Conservation (phyloP, 2,113 vertebrate species). For the Dasyornis broadbenti region DNA sequence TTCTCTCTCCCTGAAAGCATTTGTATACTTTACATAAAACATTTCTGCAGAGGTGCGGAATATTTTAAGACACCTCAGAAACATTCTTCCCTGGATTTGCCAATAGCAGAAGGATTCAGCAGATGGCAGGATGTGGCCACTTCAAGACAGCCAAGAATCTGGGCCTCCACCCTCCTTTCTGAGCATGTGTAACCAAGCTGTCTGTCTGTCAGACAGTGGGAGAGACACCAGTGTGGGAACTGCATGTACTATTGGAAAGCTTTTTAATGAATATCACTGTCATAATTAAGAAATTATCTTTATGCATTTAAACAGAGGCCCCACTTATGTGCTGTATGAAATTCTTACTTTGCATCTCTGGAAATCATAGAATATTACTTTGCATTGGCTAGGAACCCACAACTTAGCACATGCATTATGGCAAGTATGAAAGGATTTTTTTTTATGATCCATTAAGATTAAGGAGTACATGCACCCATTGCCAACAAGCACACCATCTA, state of each 20-base stretch:
- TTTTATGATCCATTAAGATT: constrained; percentile 57
- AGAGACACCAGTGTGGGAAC: constrained; percentile 61
- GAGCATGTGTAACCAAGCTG: constrained; percentile 69
- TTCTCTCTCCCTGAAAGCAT: not conserved
- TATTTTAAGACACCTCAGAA: constrained; percentile 33
- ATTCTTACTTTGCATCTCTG: constrained; percentile 25
- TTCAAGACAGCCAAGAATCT: constrained; percentile 67
- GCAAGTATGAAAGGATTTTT: constrained; percentile 50
- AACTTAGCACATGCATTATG: constrained; percentile 15
- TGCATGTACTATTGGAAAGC: constrained; percentile 17
- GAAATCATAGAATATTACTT: constrained; percentile 50
- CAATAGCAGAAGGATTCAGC: constrained; percentile 47
- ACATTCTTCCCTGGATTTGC: not conserved
- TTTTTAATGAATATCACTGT: constrained; percentile 46
- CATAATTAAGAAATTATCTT: constrained; percentile 46
- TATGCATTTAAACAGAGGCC: constrained; percentile 3
- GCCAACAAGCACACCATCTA: constrained; percentile 56
- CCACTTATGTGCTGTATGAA: not conserved
- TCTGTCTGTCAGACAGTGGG: constrained; percentile 58
- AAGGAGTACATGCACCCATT: constrained; percentile 33
- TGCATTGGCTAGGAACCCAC: constrained; percentile 40
- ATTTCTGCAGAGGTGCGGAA: not conserved
- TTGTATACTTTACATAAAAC: not conserved
- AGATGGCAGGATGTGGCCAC: constrained; percentile 66
- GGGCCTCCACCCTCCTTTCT: constrained; percentile 40